Base-by-base conservation (phyloP, 2,888 invertebrate genomes). In the Cynaeus angustus region DNA sequence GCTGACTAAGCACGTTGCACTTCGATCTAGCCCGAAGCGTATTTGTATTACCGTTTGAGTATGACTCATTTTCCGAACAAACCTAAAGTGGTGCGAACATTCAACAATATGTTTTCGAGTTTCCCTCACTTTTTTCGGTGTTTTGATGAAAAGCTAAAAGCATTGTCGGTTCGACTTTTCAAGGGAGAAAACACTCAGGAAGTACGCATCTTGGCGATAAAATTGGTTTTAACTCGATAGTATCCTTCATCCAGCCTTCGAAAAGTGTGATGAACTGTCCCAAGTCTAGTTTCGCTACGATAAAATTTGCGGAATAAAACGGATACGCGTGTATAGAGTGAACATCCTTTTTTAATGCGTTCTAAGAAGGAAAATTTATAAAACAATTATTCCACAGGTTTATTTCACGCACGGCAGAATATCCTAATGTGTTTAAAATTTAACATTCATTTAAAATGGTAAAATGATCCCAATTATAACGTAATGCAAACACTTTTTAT, bases 331-430 rank as follows among this genome's bases (percentile, higher is more conserved):
- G 50, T 46, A 66, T 10, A 59, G 69, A 70, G 74, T 72, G 72
- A 74, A 74, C 68, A 74, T 71, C 70, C 74, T 74, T 55, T 33
- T 67, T 61, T 53, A 61, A 52, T 55, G 41, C 26, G 64, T 68
- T 66, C 66, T 59, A 56, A 38, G 70, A 66, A 70, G 30, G 62
- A 66, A 66, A 61, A 61, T 66, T 52, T 70, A 66, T 61, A 61
- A 66, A 66, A 70, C 70, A 70, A 70, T 70, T 70, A 70, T 56
- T 30, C 55, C 56, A 56, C 58, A 38, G 52, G 53, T 70, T 70
- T 70, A 70, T 70, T 70, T 70, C 69, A 70, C 69, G 69, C 58
- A 59, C 66, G 69, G 66, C 28, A 30, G 59, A 50, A 48, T 59
- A 59, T 70, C 65, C 66, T 70, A 66, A 70, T 66, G 70, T 59